phyloP scores from a whole-genome alignment of 1,140 invertebrate genomes.

The Epicauta chinensis region DNA sequence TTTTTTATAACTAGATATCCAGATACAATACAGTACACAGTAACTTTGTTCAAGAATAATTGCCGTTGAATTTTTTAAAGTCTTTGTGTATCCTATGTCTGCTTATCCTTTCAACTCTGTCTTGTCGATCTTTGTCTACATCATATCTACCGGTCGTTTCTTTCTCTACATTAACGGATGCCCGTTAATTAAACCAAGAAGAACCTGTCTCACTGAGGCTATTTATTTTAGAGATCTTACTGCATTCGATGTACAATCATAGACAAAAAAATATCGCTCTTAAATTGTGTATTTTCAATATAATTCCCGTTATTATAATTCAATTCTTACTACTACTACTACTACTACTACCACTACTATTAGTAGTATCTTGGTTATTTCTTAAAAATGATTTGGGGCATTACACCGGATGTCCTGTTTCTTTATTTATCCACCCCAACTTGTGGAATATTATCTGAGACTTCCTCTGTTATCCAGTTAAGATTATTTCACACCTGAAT shows the following conservation, averaged over 20 bases:
- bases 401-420: conserved; percentile 39
- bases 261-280: conserved; percentile 1
- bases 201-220: conserved; percentile 21
- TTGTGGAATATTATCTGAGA: conserved; percentile 39
- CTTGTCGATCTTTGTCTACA: conserved; percentile 8
- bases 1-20: too few species aligned
- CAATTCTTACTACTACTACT: too few species aligned
- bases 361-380: too few species aligned
- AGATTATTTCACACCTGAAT: conserved; percentile 27
- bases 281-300: background rate
- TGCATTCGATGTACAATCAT: conserved; percentile 13
- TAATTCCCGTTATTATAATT: too few species aligned
- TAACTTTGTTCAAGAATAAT: conserved; percentile 7
- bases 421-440: conserved; percentile 34
- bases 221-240: conserved; percentile 25
- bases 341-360: too few species aligned
- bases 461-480: conserved; percentile 32
- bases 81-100: conserved; percentile 21
- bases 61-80: conserved; percentile 14
- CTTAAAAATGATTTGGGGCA: conserved; percentile 6
- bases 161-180: conserved; percentile 22
- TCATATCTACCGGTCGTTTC: conserved; percentile 8
- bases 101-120: conserved; percentile 17
- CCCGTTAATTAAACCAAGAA: conserved; percentile 26
- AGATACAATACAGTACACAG: too few species aligned